Base-by-base conservation (phyloP, 2,113 vertebrate species). In the Apodemus speciosus region DNA sequence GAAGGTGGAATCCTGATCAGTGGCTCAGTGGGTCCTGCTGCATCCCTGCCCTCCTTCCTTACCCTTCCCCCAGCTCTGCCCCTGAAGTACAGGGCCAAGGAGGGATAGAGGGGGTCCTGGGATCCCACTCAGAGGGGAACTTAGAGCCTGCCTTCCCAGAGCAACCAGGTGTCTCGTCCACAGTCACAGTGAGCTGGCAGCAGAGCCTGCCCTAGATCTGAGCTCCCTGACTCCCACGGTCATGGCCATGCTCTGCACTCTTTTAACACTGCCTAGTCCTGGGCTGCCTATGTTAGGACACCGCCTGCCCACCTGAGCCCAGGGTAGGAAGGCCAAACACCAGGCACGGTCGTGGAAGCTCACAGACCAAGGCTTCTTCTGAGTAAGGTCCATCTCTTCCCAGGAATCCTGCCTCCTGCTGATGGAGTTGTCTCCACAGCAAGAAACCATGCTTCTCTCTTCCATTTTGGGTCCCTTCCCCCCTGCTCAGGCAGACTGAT, bases 1-100 rank as follows among this genome's bases (percentile, higher is more conserved):
- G 96, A 99, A 99, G 76, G 98, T 97, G 0, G 99, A 99, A 97
- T 98, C 98, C 86, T 99, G 99, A 99, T 96, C 0, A 0, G 49
- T 30, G 64, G 85, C n/a, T 25, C 71, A 11, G 8, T 1, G 35
- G 95, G 62, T 75, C 88, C 20, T 2, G 25, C 56, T 40, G 75
- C n/a, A 84, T 38, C 89, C 77, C 86, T 87, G 51, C 58, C 77
- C 60, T 80, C 53, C 81, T 43, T 35, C 88, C 85, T n/a, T 60
- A 32, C 69, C 95, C 89, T 87, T 92, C 80, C 92, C 95, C 92
- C 80, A 58, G 64, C 79, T 95, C 79, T 89, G 88, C 87, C 96
- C 92, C 96, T 92, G 95, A 66, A 96, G 68, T 89, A 27, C 56
- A 77, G 96, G 96, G 95, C 94, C 72, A 71, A 51, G 60, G 85